Conservation (phyloP, 1,140 invertebrate species). For the Aphelinus certus region DNA sequence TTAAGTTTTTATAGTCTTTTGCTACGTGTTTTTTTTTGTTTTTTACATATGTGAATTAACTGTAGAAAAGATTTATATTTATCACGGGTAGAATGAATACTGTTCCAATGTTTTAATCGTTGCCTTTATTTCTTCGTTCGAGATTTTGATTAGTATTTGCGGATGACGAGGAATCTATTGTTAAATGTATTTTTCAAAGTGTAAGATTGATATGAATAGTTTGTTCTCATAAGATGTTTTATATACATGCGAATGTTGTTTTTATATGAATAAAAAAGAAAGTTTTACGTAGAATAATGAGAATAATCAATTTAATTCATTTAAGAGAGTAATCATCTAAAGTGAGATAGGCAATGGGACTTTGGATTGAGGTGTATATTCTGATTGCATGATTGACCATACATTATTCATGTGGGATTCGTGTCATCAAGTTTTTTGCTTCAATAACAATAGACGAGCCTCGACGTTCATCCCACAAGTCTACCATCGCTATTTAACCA, state of each 20-base stretch:
- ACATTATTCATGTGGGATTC: too few species aligned
- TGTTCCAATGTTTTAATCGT: too few species aligned
- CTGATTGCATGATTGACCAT: too few species aligned
- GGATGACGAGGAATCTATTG: not conserved
- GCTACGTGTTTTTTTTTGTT: not conserved
- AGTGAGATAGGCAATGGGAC: too few species aligned
- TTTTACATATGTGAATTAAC: not conserved
- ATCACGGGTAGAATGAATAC: too few species aligned
- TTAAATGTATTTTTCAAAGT: constrained; percentile 5
- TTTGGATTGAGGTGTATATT: too few species aligned
- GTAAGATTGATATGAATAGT: constrained; percentile 3
- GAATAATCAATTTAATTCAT: not conserved
- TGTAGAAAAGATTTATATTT: too few species aligned
- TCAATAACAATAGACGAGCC: too few species aligned
- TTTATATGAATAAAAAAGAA: constrained; percentile 17
- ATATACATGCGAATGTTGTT: constrained; percentile 7
- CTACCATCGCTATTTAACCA: too few species aligned
- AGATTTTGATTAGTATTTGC: not conserved
- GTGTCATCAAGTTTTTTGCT: too few species aligned
- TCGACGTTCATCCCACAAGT: too few species aligned
- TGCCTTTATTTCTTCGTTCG: not conserved
- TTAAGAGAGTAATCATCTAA: too few species aligned
- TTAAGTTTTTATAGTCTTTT: constrained; percentile 11
- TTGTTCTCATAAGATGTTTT: not conserved
- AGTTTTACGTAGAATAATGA: constrained; percentile 12